phyloP scores from a whole-genome alignment of 2,113 vertebrate genomes.

The Centropus bengalensis region DNA sequence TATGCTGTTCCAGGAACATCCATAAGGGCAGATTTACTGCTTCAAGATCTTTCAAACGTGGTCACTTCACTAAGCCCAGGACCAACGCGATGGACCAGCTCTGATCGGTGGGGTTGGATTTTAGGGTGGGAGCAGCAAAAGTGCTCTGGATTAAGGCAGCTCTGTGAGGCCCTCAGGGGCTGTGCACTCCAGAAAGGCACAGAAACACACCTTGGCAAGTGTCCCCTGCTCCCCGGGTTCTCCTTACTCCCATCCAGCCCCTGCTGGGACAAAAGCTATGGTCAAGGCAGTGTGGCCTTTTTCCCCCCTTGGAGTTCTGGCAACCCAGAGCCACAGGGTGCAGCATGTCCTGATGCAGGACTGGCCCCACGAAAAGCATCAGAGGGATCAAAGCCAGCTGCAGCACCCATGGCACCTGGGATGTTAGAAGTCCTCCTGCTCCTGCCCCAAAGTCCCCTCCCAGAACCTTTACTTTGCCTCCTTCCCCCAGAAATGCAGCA shows the following conservation, averaged over 20 bases:
- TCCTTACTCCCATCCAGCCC: neutral
- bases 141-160: neutral
- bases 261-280: neutral
- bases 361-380: neutral
- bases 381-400: neutral
- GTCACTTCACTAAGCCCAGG: neutral
- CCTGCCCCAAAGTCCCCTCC: neutral
- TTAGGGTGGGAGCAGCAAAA: neutral
- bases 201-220: accelerated
- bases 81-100: neutral
- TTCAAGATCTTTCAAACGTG: neutral
- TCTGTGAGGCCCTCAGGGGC: neutral
- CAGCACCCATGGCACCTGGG: neutral
- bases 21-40: neutral
- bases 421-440: neutral
- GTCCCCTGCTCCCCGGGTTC: neutral
- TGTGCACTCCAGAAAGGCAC: neutral
- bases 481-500: neutral
- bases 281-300: accelerated
- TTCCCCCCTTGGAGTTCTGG: neutral
- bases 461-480: neutral
- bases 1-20: neutral
- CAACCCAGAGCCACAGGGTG: neutral
- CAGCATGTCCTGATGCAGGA: neutral
- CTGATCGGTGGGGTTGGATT: accelerated